Percentiles rank a stretch among this genome's conserved stretches.
These are phyloP conservation scores for Perodicticus potto DNA, from an alignment of 2,797 vertebrate genomes.

Conservation along the genomic window DNA sequence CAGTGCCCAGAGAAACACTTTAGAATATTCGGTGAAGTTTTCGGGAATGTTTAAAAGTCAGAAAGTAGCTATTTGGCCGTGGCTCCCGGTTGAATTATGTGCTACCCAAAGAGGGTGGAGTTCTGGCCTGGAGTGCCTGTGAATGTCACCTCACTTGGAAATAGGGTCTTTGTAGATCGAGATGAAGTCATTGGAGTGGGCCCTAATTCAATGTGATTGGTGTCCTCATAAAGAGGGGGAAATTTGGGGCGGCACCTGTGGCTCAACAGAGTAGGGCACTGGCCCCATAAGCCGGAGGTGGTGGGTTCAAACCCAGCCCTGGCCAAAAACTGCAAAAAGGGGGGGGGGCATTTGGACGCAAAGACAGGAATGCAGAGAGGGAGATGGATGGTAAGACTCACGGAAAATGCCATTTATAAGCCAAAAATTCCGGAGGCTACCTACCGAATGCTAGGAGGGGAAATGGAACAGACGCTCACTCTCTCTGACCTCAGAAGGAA, in stretches of 20 bases:
- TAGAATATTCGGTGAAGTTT: background rate
- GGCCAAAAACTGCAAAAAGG: no score
- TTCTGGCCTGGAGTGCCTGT: background rate
- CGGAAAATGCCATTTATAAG: background rate
- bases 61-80: background rate
- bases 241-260: no score
- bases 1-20: background rate
- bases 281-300: no score
- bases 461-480: background rate
- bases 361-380: background rate
- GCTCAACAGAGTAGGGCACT: no score
- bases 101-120: background rate
- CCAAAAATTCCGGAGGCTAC: fast-evolving
- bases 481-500: background rate
- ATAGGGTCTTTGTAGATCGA: background rate
- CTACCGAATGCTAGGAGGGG: background rate
- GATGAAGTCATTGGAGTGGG: background rate
- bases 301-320: no score
- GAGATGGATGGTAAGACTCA: background rate
- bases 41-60: background rate
- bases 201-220: background rate
- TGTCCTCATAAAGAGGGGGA: no score
- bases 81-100: background rate
- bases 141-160: background rate
- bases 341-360: no score